A percentile compares a stretch with the other conserved stretches of the same genome.
Evolutionary conservation across 1,140 invertebrate species (phyloP).

Genomic region (Drosophila baimaii): DNA sequence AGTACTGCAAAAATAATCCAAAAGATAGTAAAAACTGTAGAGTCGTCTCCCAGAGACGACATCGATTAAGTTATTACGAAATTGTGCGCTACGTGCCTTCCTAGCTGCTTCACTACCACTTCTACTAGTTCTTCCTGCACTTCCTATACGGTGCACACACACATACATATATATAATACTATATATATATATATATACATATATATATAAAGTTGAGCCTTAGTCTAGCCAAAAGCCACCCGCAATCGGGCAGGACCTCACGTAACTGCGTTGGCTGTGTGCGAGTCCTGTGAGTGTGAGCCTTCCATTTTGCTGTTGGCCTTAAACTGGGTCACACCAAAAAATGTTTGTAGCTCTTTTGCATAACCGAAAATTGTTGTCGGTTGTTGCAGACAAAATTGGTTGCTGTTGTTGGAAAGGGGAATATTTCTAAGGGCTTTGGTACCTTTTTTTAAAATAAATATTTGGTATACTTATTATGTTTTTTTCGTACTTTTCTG

Average conservation of each 20-base stretch:
- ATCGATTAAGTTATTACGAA: slow-evolving; percentile 83
- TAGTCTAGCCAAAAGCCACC: slow-evolving; percentile 65
- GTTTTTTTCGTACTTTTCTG: not conserved
- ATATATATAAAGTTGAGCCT: slow-evolving; percentile 9
- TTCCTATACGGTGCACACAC: slow-evolving; percentile 14
- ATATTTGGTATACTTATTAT: not conserved
- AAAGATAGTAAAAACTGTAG: slow-evolving; percentile 65
- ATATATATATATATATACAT: slow-evolving; percentile 6
- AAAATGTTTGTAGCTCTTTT: slow-evolving; percentile 65
- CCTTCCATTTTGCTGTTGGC: slow-evolving; percentile 58
- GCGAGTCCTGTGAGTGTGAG: slow-evolving; percentile 14
- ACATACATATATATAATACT: slow-evolving; percentile 2
- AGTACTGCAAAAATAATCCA: slow-evolving; percentile 2
- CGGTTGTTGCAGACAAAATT: slow-evolving; percentile 71
- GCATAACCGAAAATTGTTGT: slow-evolving; percentile 76
- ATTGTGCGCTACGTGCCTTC: slow-evolving; percentile 76
- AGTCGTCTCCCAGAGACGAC: slow-evolving; percentile 64
- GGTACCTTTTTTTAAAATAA: not conserved
- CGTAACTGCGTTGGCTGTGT: slow-evolving; percentile 56
- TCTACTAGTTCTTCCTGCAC: slow-evolving; percentile 16
- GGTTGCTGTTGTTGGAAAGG: slow-evolving; percentile 30
- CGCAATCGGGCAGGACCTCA: slow-evolving; percentile 49
- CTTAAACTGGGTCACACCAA: slow-evolving; percentile 75
- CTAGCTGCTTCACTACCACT: slow-evolving; percentile 19
- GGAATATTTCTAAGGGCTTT: not conserved